Base-by-base conservation (phyloP, 2,113 vertebrate genomes). In the Crypturellus undulatus region DNA sequence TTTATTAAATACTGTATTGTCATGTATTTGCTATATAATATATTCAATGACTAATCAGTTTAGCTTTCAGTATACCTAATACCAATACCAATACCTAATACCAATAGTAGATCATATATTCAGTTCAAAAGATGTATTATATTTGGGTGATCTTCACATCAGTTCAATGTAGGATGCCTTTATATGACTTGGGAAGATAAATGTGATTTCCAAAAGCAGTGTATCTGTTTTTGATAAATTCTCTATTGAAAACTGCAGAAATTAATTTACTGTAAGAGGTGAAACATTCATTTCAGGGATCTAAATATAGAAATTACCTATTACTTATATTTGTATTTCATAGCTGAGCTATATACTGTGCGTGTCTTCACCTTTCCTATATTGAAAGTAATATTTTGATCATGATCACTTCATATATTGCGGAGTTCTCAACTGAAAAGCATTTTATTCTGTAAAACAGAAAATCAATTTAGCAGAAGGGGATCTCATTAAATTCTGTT, bases 401-500 rank as follows among this genome's bases (percentile, higher is more conserved):
- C 63, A 49, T 32, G 75, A 38, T 85, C 32, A 42, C 56, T 79
- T 32, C 3, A 1, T 69, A 13, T 64, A 15, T 79, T 81, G 28
- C 45, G 2, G 47, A 94, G 38, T 62, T 90, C 58, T 85, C 73
- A 87, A 94, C 42, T 92, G 70, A 73, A 94, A 96, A 92, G 67
- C 79, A 62, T 62, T 87, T 93, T 87, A 40, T 63, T 88, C 75
- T 78, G 64, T 64, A 84, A 64, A 90, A 94, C 1, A 51, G 87
- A 83, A 88, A 95, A 94, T 94, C 68, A 95, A 92, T 96, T 94
- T 95, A 96, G 65, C 62, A 82, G 78, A 93, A 95, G 90, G 78
- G 94, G 94, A 95, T 93, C 91, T 92, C 64, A 91, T 96, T 96
- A 91, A 90, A 75, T 30, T 86, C 88, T 93, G 94, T 96, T 94